Evolutionary conservation across 2,113 vertebrate species (phyloP).

Genomic region (Macquaria australasica): DNA sequence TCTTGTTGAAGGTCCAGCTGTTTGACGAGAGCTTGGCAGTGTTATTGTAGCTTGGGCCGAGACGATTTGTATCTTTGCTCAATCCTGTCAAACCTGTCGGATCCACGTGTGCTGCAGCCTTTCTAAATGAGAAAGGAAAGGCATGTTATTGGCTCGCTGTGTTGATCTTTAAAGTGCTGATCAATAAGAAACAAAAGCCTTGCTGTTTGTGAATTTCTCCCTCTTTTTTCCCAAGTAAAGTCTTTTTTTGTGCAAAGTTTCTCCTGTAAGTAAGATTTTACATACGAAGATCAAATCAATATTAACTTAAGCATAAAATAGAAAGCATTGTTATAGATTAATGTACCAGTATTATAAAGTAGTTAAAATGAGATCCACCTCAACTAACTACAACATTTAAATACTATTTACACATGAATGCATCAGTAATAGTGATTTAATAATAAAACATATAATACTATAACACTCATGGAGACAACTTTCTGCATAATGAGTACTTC

Average conservation of each 20-base stretch:
- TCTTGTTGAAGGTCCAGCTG: conserved; percentile 83
- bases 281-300: background rate
- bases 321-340: background rate
- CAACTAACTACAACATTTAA: background rate
- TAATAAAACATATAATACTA: background rate
- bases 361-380: background rate
- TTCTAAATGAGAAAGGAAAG: conserved; percentile 59
- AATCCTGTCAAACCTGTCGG: conserved; percentile 50
- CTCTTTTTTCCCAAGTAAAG: background rate
- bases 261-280: background rate
- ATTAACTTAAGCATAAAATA: too few species aligned
- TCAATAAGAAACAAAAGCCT: background rate
- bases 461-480: background rate
- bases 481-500: background rate
- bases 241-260: background rate
- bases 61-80: background rate
- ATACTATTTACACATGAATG: background rate
- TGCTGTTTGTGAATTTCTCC: background rate
- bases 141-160: background rate
- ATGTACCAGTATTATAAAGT: background rate
- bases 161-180: background rate
- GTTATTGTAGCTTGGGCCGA: conserved; percentile 23
- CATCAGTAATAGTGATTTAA: background rate
- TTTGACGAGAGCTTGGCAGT: conserved; percentile 50
- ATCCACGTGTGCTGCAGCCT: conserved; percentile 38